Evolutionary conservation across 1,140 invertebrate genomes (phyloP), one percentile per base, ranked within the genome.

Genomic region (Notospermus geniculatus): DNA sequence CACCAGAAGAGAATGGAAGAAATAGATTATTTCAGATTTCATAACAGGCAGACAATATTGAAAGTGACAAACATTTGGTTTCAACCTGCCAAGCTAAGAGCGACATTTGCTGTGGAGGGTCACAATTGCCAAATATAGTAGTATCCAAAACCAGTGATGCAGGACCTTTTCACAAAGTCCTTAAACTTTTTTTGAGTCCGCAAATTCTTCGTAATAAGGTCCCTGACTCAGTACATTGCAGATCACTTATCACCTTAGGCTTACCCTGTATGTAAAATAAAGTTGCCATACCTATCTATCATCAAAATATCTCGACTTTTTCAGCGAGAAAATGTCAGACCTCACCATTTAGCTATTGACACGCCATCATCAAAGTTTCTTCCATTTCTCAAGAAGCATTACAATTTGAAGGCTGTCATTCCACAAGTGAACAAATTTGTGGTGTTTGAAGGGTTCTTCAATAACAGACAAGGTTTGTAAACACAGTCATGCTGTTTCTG

Each of bases 371-470:
- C 88, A 29, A 95, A 95, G 76, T 89, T 95, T 68, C 81, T 92
- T 41, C 85, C 85, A 22, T 97, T 97, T 77, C 80, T 97, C 0
- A 81, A 83, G 13, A 94, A 93, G 77, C 89, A 95, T 79, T 96
- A 94, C 73, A 84, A 83, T 46, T 82, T 94, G 5, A 79, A 80
- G 28, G 83, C 84, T 54, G 85, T 87, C 22, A 87, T 93, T 69
- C 88, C 88, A 11, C 92, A 94, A 76, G 87, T 89, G 59, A 93
- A 94, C 75, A 93, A 93, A 78, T 95, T 92, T 83, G 91, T 93
- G 1, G 86, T 94, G 27, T 95, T 88, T 77, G 86, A 88, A 66
- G 88, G 88, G 65, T 95, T 93, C 79, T 93, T 95, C 68, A 82
- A 84, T 54, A 81, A 85, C 32, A 71, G 80, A 59, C 59, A 69